phyloP scores from a whole-genome alignment of 2,113 vertebrate species.

The Aspiorhynchus laticeps region DNA sequence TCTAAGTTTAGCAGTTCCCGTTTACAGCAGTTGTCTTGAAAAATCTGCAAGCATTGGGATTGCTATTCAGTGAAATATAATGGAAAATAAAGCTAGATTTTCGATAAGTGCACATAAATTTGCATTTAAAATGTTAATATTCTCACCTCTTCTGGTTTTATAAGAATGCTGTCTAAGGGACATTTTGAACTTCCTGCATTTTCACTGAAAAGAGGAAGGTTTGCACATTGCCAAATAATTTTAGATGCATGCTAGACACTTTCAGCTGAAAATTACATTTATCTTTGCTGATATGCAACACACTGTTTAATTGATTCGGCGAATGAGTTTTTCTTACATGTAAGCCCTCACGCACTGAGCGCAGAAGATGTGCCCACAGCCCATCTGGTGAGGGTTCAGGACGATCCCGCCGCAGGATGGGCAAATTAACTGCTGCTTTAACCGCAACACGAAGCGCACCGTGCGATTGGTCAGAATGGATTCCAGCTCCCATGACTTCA shows the following conservation, averaged over 20 bases:
- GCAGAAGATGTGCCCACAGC: slow-evolving; percentile 88
- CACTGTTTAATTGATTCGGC: neutral
- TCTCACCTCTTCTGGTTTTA: slow-evolving; percentile 84
- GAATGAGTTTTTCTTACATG: slow-evolving; percentile 69
- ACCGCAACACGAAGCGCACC: slow-evolving; percentile 73
- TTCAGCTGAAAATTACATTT: neutral
- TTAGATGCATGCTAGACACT: neutral
- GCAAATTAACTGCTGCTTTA: slow-evolving; percentile 83
- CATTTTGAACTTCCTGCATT: slow-evolving; percentile 74
- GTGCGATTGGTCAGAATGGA: slow-evolving; percentile 47
- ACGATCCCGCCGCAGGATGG: slow-evolving; percentile 78
- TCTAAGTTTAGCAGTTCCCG: slow-evolving; percentile 86
- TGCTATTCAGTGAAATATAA: neutral
- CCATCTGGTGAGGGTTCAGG: slow-evolving; percentile 85
- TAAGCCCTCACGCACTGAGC: slow-evolving; percentile 79
- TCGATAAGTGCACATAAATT: neutral
- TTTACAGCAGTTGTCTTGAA: slow-evolving; percentile 89
- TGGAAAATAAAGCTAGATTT: neutral
- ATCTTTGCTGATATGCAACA: neutral
- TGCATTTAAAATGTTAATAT: too few species aligned
- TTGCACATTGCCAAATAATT: neutral
- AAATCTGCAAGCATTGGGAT: slow-evolving; percentile 71
- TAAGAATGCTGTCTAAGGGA: slow-evolving; percentile 82
- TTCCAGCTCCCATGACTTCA: slow-evolving; percentile 79
- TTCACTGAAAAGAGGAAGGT: slow-evolving; percentile 73